Base-by-base conservation (phyloP, 2,888 invertebrate species). In the Eustalomyia histrio region DNA sequence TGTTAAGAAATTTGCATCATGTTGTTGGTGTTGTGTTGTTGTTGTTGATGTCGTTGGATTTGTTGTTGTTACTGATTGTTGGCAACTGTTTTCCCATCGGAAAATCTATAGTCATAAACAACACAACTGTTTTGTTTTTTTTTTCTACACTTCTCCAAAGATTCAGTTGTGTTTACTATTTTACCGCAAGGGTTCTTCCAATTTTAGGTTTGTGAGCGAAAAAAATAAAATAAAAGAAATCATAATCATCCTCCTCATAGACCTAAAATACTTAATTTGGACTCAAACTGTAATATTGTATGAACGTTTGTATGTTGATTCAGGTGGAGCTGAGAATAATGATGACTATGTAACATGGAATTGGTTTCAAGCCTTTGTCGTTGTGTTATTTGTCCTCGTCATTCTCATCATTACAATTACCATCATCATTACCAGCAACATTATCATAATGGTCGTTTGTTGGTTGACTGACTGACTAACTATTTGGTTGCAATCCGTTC, bases 81-180 rank as follows among this genome's bases (percentile, higher is more conserved):
- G 78, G 65, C 75, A 75, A 80, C 76, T 76, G 73, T 83, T 84
- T 84, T 84, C 84, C 85, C 84, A 85, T 84, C 84, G 85, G 84
- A 84, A 84, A 83, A 84, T 83, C 83, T 83, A 50, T 35, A 79
- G 76, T 79, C 83, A 79, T 83, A 83, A 83, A 83, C 81, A 76
- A 71, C 24, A 72, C 61, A 81, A 75, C 57, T 81, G 64, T 76
- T 65, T 58, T 69, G 47, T 50, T 67, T 67, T n/a, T 33, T 58
- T 16, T n/a, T 16, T 10, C n/a, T 14, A 29, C n/a, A n/a, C 24
- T 57, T 57, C n/a, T 57, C 24, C 9, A 29, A 24, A n/a, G 55
- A 24, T 57, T 24, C 16, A 47, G 21, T 47, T 43, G 39, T 64
- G 58, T 29, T 53, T 58, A 72, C 53, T 16, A 73, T 81, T 78